phyloP scores from a whole-genome alignment of 1,140 invertebrate genomes.

The Artemia franciscana region DNA sequence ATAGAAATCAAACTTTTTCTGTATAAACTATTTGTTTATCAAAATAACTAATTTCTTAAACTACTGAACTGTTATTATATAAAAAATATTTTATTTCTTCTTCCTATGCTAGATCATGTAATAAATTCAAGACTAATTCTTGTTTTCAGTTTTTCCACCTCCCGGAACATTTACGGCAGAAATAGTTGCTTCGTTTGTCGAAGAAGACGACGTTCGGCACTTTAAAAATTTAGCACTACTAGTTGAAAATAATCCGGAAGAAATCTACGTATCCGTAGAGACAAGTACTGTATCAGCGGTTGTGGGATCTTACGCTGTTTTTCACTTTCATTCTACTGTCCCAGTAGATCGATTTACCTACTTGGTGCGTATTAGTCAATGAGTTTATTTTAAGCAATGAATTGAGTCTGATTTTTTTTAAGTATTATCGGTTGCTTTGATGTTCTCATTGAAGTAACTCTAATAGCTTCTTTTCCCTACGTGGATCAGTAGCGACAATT shows the following conservation, averaged over 20 bases:
- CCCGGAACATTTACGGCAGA: neutral
- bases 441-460: too few relatives aligned
- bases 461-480: too few relatives aligned
- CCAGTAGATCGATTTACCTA: neutral
- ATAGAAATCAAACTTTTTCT: too few relatives aligned
- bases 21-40: too few relatives aligned
- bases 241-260: neutral
- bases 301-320: neutral
- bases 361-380: neutral
- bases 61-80: too few relatives aligned
- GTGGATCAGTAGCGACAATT: too few relatives aligned
- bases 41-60: too few relatives aligned
- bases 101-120: too few relatives aligned
- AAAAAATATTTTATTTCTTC: too few relatives aligned
- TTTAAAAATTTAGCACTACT: neutral
- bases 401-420: too few relatives aligned
- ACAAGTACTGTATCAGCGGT: neutral
- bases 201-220: neutral
- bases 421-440: too few relatives aligned
- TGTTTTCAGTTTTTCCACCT: neutral
- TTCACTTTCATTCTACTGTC: neutral
- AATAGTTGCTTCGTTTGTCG: neutral
- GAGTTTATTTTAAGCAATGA: neutral
- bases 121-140: too few relatives aligned
- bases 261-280: neutral